These are phyloP conservation scores for Chionodraco myersi DNA, from an alignment of 2,113 vertebrate species.

Conservation along the genomic window DNA sequence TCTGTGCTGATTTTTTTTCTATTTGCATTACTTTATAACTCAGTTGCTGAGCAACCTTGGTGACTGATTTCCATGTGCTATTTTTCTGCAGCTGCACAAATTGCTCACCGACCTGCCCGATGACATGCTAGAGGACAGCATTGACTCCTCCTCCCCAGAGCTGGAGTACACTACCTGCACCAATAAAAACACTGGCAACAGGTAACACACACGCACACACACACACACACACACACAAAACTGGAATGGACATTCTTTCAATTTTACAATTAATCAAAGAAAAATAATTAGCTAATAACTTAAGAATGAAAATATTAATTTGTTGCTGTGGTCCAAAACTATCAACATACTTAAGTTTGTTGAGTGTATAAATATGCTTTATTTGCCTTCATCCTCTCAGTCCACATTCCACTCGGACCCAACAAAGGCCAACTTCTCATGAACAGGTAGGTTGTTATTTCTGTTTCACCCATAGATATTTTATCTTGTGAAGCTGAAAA, in stretches of 20 bases:
- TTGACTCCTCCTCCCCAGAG: slow-evolving; percentile 88
- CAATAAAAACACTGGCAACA: slow-evolving; percentile 78
- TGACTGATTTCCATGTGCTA: slow-evolving; percentile 73
- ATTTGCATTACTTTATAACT: slow-evolving; percentile 49
- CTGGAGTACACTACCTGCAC: slow-evolving; percentile 84
- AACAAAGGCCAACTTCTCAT: slow-evolving; percentile 73
- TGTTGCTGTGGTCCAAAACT: neutral
- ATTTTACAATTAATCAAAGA: too few species aligned
- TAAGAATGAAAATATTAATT: too few species aligned
- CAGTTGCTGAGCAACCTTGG: slow-evolving; percentile 54
- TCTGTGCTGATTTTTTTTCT: slow-evolving; percentile 10
- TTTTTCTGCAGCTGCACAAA: slow-evolving; percentile 88
- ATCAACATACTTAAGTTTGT: neutral
- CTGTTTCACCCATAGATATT: neutral
- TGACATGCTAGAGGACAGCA: slow-evolving; percentile 96
- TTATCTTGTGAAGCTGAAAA: neutral
- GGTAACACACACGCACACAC: slow-evolving; percentile 75
- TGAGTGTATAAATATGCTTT: neutral
- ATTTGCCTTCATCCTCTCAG: slow-evolving; percentile 72
- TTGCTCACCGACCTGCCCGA: slow-evolving; percentile 96
- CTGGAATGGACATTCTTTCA: too few species aligned
- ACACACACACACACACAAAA: too few species aligned
- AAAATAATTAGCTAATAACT: too few species aligned
- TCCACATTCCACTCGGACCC: slow-evolving; percentile 78
- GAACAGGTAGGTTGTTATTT: slow-evolving; percentile 76